A percentile compares a stretch with the other conserved stretches of the same genome.
phyloP scores from a whole-genome alignment of 2,113 vertebrate genomes.

The Sigmodon hispidus region DNA sequence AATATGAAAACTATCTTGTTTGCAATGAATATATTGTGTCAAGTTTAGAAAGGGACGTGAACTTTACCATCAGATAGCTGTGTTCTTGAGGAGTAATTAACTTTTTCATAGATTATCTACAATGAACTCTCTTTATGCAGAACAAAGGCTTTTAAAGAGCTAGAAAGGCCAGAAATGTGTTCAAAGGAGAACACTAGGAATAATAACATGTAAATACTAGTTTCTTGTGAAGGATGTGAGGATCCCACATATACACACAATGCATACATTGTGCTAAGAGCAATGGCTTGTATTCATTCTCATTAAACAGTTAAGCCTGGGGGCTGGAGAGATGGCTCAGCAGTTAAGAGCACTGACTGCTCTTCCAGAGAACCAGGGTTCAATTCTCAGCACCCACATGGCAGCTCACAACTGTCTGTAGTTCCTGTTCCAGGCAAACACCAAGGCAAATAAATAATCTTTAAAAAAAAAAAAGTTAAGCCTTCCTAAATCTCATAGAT shows the following conservation, averaged over 20 bases:
- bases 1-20: neutral
- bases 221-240: neutral
- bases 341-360: no score
- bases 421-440: no score
- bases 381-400: no score
- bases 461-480: no score
- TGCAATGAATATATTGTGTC: neutral
- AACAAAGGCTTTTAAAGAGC: neutral
- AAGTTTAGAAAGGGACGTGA: neutral
- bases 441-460: no score
- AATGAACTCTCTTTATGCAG: neutral
- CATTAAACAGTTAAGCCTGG: neutral
- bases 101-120: neutral
- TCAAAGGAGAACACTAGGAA: neutral
- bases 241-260: neutral
- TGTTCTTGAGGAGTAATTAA: slow-evolving; percentile 1
- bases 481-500: neutral
- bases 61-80: neutral
- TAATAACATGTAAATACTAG: neutral
- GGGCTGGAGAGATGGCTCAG: no score
- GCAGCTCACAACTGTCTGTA: no score
- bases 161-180: neutral
- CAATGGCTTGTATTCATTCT: neutral
- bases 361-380: no score
- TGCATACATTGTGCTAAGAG: neutral